These are phyloP conservation scores for Chaitophorus viminalis DNA, from an alignment of 2,888 invertebrate genomes.

Conservation along the genomic window DNA sequence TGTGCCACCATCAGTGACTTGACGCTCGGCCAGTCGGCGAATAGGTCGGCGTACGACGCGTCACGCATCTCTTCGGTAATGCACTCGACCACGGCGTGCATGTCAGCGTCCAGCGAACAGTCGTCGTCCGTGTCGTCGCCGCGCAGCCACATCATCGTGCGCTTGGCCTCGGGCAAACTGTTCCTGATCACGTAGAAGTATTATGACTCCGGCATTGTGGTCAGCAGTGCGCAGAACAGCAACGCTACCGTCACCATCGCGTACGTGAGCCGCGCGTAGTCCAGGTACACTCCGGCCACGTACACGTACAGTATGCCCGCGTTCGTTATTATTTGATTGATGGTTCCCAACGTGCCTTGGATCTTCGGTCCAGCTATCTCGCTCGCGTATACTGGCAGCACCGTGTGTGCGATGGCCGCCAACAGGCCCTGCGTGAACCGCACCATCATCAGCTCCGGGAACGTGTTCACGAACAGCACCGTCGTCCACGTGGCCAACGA, in stretches of 20 bases:
- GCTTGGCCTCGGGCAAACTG: conserved; percentile 68
- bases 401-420: conserved; percentile 64
- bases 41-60: conserved; percentile 53
- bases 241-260: conserved; percentile 70
- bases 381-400: conserved; percentile 64
- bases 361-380: conserved; percentile 64
- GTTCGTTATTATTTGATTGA: conserved; percentile 63
- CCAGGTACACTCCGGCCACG: conserved; percentile 64
- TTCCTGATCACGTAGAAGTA: conserved; percentile 72
- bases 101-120: conserved; percentile 61
- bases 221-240: conserved; percentile 69
- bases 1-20: conserved; percentile 64
- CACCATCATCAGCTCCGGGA: conserved; percentile 62
- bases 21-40: conserved; percentile 65
- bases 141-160: conserved; percentile 59
- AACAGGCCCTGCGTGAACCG: conserved; percentile 64
- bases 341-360: conserved; percentile 64
- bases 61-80: conserved; percentile 6
- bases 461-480: conserved; percentile 56
- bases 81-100: conserved; percentile 48
- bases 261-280: conserved; percentile 67
- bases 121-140: too few species aligned
- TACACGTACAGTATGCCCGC: conserved; percentile 64
- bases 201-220: conserved; percentile 74
- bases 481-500: conserved; percentile 71